phyloP scores from a whole-genome alignment of 64 coral and sea anemone species.

The Hydrozoanthus tunicans region DNA sequence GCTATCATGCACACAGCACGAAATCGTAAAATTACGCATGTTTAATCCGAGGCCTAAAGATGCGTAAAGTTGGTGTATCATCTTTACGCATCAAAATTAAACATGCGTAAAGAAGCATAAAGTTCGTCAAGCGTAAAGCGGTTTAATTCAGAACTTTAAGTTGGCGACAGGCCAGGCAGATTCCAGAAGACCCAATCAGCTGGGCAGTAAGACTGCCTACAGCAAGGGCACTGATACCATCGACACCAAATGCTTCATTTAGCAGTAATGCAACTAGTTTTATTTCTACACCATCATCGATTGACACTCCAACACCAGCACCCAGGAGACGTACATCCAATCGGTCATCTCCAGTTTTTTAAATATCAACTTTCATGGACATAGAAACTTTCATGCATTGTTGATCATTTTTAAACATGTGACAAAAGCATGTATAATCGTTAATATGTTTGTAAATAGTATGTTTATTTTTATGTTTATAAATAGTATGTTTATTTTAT shows the following conservation, averaged over 20 bases:
- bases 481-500: too few relatives aligned
- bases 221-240: background rate
- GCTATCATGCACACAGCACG: background rate
- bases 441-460: too few relatives aligned
- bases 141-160: conserved; percentile 1
- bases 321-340: background rate
- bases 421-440: conserved; percentile 7
- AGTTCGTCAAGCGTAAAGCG: background rate
- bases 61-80: background rate
- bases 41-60: conserved; percentile 18
- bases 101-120: background rate
- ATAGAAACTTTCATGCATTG: conserved; percentile 33
- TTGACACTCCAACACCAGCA: conserved; percentile 1
- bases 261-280: too few relatives aligned
- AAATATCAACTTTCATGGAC: background rate
- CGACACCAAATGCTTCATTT: too few relatives aligned
- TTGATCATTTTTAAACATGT: conserved; percentile 13
- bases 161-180: background rate
- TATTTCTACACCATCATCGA: too few relatives aligned
- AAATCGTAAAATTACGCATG: conserved; percentile 41
- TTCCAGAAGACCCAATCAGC: conserved; percentile 15
- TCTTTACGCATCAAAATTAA: conserved; percentile 17
- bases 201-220: conserved; percentile 10
- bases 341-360: background rate
- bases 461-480: too few relatives aligned